These are phyloP conservation scores for Catamblyrhynchus diadema DNA, from an alignment of 2,797 vertebrate species.

Conservation along the genomic window DNA sequence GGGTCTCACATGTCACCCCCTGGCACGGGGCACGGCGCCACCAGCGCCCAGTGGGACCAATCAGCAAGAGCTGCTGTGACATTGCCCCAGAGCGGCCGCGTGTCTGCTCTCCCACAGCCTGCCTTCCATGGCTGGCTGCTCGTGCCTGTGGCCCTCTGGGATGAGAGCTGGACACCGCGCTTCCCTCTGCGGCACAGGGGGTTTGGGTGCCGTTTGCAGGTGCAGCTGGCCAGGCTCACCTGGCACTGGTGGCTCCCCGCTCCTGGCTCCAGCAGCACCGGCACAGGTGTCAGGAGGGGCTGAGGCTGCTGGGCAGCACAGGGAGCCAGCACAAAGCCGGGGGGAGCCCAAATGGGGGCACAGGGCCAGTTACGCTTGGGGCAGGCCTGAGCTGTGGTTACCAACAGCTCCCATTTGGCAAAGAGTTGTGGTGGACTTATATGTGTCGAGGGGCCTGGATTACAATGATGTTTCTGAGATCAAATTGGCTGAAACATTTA, in stretches of 20 bases:
- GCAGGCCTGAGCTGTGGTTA: not conserved
- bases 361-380: not conserved
- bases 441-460: accelerated
- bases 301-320: not conserved
- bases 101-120: no score
- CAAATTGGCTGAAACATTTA: not conserved
- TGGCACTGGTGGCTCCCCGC: not conserved
- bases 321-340: not conserved
- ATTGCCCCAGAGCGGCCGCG: accelerated
- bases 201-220: not conserved
- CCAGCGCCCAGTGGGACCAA: not conserved
- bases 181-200: accelerated
- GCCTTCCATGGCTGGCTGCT: not conserved
- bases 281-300: not conserved
- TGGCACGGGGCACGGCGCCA: accelerated
- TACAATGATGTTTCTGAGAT: not conserved
- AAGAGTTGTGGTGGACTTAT: not conserved
- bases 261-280: not conserved
- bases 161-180: accelerated
- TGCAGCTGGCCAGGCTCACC: not conserved
- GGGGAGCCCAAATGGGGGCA: not conserved
- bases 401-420: not conserved
- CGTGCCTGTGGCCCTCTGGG: accelerated
- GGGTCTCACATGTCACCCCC: accelerated
- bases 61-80: accelerated